phyloP scores from a whole-genome alignment of 1,140 invertebrate genomes.

The Neodiprion pinetum region DNA sequence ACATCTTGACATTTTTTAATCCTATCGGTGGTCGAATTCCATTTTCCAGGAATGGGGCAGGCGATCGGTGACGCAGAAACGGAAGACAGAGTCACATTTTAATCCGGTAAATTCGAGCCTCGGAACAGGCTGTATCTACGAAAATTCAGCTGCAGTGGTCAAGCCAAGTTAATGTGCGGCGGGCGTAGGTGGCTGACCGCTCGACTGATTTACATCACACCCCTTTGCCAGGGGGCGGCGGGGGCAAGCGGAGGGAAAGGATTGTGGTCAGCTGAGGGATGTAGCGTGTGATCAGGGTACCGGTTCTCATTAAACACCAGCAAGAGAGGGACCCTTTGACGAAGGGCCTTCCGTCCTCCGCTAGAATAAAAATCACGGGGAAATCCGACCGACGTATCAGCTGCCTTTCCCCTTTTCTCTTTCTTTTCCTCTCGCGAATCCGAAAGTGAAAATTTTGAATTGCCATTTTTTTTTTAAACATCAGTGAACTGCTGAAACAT shows the following conservation, averaged over 20 bases:
- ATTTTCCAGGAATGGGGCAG: no score
- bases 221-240: constrained; percentile 44
- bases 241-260: constrained; percentile 34
- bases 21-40: no score
- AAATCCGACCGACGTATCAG: neutral
- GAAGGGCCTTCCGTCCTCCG: neutral
- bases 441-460: no score
- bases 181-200: constrained; percentile 45
- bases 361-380: neutral
- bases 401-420: no score
- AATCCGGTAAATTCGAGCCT: neutral
- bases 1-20: no score
- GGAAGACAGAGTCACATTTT: no score
- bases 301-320: constrained; percentile 42
- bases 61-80: no score
- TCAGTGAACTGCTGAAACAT: no score
- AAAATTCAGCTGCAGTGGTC: constrained; percentile 10
- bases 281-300: constrained; percentile 51
- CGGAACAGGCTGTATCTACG: neutral
- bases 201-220: constrained; percentile 57
- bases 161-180: constrained; percentile 55
- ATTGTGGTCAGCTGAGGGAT: constrained; percentile 54
- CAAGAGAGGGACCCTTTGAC: constrained; percentile 4
- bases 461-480: no score
- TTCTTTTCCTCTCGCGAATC: no score